These are phyloP conservation scores for Heterocephalus glaber DNA, from an alignment of 2,113 vertebrate genomes.

Conservation along the genomic window DNA sequence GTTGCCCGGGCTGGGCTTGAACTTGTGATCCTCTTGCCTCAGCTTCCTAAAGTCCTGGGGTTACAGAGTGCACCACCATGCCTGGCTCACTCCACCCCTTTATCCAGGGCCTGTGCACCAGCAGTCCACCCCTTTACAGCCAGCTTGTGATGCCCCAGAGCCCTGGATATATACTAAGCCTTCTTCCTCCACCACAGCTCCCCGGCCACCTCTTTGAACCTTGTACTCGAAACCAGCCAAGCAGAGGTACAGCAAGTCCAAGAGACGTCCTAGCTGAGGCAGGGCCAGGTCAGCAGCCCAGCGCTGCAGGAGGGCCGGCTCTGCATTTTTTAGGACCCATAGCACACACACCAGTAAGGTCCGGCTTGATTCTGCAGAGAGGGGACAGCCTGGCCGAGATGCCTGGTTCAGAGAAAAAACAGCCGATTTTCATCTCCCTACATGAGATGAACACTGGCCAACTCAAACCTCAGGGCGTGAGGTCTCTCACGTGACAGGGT, in stretches of 20 bases:
- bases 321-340: constrained; percentile 94
- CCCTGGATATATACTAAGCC: background rate
- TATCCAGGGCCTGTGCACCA: background rate
- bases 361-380: constrained; percentile 92
- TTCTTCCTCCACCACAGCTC: background rate
- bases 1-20: background rate
- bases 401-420: constrained; percentile 80
- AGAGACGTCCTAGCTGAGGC: constrained; percentile 90
- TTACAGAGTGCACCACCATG: too few relatives aligned
- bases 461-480: rapidly evolving
- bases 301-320: constrained; percentile 88
- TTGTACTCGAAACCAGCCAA: constrained; percentile 95
- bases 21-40: too few relatives aligned
- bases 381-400: constrained; percentile 86
- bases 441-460: rapidly evolving
- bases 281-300: constrained; percentile 92
- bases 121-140: too few relatives aligned
- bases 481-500: background rate
- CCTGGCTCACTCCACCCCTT: background rate
- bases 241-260: constrained; percentile 92
- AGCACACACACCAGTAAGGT: constrained; percentile 92
- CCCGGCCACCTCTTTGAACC: constrained; percentile 78
- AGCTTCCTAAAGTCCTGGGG: background rate
- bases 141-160: rapidly evolving
- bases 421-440: background rate